A percentile compares a stretch with the other conserved stretches of the same genome.
Evolutionary conservation across 2,888 invertebrate genomes (phyloP).

Genomic region (Plagodis pulveraria): DNA sequence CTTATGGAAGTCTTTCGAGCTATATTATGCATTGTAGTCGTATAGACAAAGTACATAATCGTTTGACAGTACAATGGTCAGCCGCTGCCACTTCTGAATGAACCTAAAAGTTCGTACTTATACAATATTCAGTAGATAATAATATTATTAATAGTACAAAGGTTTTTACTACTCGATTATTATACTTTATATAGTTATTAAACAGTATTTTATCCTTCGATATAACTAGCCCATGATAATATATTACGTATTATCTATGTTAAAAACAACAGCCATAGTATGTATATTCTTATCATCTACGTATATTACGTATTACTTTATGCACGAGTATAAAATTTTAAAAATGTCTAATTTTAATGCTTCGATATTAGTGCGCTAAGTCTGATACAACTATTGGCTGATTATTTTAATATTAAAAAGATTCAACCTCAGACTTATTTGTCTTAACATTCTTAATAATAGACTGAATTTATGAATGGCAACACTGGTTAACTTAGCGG

Average conservation of each 20-base stretch:
- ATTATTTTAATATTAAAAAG: conserved; percentile 37
- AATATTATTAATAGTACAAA: conserved; percentile 30
- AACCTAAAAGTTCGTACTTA: neutral
- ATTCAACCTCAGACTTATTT: conserved; percentile 16
- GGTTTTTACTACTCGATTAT: conserved; percentile 26
- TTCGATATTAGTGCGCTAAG: conserved; percentile 66
- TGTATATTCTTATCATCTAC: conserved; percentile 56
- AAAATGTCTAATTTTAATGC: conserved; percentile 77
- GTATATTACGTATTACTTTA: conserved; percentile 70
- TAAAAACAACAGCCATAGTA: conserved; percentile 41
- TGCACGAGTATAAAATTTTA: conserved; percentile 69
- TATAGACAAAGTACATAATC: too few species aligned
- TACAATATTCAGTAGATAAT: too few species aligned
- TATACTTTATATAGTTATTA: too few species aligned
- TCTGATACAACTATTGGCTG: conserved; percentile 26
- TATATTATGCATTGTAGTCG: too few species aligned
- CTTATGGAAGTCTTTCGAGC: too few species aligned
- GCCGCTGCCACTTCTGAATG: too few species aligned
- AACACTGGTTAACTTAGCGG: conserved; percentile 32
- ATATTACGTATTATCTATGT: conserved; percentile 30
- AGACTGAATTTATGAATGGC: conserved; percentile 42
- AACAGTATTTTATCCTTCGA: too few species aligned
- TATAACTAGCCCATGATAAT: conserved; percentile 24
- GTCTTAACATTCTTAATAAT: conserved; percentile 27
- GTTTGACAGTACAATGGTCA: too few species aligned